Base-by-base conservation (phyloP, 2,888 invertebrate species). In the Carterocephalus palaemon region DNA sequence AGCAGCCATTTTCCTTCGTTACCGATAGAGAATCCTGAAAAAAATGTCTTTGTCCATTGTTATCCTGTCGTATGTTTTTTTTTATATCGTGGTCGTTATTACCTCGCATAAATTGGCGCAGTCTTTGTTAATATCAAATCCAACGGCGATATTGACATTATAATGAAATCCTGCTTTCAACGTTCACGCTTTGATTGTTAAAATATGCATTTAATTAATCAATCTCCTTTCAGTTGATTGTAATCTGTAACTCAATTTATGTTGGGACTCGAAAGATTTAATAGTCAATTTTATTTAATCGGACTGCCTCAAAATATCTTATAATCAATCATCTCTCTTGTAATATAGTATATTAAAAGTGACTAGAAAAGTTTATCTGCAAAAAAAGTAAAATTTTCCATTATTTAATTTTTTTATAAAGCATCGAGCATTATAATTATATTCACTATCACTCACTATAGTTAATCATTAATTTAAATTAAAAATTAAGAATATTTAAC, bases 181-280 rank as follows among this genome's bases (percentile, higher is more conserved):
- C 62, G 64, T 59, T 61, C 60, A 56, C 55, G 61, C 60, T 71
- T 66, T 62, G 63, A 68, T 70, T 72, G 62, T 65, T 70, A 64
- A 67, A 69, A 67, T 70, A 67, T 71, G 62, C 64, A 64, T 64
- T 60, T 57, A 66, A 66, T 65, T 65, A 68, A 66, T 67, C 64
- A 62, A 47, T 51, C 37, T 37, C 8, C 31, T 2, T 22, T 36
- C 43, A 3, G 22, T 12, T 9, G 20, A 26, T 37, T 31, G 22
- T 31, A 16, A 23, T 36, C 36, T 37, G 22, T 9, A 5, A 36
- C 16, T 31, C 26, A 43, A 37, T 43, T 43, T 37, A 37, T 38
- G 17, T 31, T 22, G 22, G 16, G 22, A 17, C 12, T 22, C 10
- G 16, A 36, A 20, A 31, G 32, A 32, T 36, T 36, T 15, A n/a